Base-by-base conservation (phyloP, 2,113 vertebrate species). In the Mystacornis crossleyi region DNA sequence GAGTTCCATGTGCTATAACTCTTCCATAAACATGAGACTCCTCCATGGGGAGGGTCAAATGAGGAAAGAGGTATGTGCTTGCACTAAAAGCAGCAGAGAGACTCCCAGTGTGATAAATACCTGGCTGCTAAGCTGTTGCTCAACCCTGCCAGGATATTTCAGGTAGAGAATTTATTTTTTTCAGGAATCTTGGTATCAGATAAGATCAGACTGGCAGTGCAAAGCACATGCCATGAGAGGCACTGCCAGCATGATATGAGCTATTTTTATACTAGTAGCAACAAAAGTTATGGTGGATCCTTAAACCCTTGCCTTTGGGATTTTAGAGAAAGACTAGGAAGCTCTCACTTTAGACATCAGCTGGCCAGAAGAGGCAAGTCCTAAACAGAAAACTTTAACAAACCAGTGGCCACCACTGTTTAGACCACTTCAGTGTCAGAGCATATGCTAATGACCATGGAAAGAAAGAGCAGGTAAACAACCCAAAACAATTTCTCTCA, bases 1-100 rank as follows among this genome's bases (percentile, higher is more conserved):
- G 0, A 57, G 31, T 78, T 10, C 0, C 2, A 2, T 48, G 51
- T 18, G 18, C 28, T 86, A 0, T 25, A 70, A 48, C 45, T 67
- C 60, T 57, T 95, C 36, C 42, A 65, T 69, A 65, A 80, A 57
- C 57, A 61, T 75, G 31, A 94, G 45, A 23, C 10, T 69, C 42
- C 73, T 71, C 42, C 0, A 0, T 34, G 20, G 45, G 48, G 47
- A 81, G 16, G 55, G 25, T 83, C 78, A 88, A n/a, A 57, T 36
- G 31, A 73, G 55, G 72, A 83, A 72, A 72, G 66, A 73, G 19
- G 36, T 26, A 12, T 26, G 45, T 5, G 31, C 6, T 15, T 65
- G 53, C 25, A 53, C 23, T 50, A 33, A 72, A 57, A 69, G 20
- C 40, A 89, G 69, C 31, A 83, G 48, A 58, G 72, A 53, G 61